phyloP scores from a whole-genome alignment of 2,113 vertebrate species.

The Trematocara zebra region DNA sequence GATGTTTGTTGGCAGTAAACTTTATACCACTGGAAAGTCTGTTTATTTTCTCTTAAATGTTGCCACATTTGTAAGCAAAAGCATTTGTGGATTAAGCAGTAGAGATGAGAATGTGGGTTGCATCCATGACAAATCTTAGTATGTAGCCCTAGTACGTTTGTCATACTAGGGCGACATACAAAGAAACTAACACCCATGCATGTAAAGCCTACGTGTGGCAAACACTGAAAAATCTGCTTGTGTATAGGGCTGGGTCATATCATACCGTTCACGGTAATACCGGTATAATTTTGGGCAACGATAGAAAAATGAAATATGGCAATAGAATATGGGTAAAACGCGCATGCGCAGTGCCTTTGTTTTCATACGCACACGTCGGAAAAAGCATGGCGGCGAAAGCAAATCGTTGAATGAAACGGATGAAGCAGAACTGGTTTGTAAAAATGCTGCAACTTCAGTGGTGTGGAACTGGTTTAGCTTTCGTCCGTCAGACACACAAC shows the following conservation, averaged over 20 bases:
- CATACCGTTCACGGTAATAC: no score
- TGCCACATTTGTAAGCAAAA: neutral
- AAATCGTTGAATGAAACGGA: no score
- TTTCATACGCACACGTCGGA: no score
- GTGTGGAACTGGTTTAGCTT: no score
- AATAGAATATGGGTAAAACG: no score
- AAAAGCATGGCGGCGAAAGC: no score
- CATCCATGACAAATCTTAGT: neutral
- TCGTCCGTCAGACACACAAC: no score
- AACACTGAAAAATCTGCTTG: neutral
- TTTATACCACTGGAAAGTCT: neutral
- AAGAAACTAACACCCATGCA: neutral
- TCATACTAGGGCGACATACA: neutral
- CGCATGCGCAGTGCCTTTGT: no score
- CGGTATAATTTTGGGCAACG: no score
- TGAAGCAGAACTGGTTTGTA: no score
- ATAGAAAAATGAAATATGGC: no score
- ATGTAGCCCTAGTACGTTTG: neutral
- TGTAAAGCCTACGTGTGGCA: neutral
- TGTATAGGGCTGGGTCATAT: neutral
- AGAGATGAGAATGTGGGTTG: neutral
- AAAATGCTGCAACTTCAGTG: no score
- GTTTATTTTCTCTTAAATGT: neutral
- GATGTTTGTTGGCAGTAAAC: neutral
- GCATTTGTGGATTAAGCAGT: neutral